Evolutionary conservation across 2,888 invertebrate genomes (phyloP).

Genomic region (Lamproptera curius): DNA sequence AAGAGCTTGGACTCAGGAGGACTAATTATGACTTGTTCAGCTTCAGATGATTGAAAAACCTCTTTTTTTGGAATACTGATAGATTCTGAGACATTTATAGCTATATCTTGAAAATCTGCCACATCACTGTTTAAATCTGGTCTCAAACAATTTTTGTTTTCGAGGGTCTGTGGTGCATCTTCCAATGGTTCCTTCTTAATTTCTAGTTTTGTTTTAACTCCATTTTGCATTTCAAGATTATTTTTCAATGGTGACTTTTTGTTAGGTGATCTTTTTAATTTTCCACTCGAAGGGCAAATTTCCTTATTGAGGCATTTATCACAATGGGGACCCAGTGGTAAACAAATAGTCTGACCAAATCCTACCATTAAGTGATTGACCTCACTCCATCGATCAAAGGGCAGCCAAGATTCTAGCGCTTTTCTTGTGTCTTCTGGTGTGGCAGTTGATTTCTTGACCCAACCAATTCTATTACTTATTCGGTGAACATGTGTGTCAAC

Average conservation of each 20-base stretch:
- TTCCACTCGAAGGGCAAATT: slow-evolving; percentile 86
- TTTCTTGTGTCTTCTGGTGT: slow-evolving; percentile 94
- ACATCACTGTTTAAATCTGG: background rate
- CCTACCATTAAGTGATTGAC: slow-evolving; percentile 96
- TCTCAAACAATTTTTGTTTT: background rate
- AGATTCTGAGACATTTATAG: too few relatives aligned
- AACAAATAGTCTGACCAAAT: slow-evolving; percentile 97
- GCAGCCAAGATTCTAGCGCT: slow-evolving; percentile 92
- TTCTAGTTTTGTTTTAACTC: slow-evolving; percentile 14
- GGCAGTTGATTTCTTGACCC: slow-evolving; percentile 85
- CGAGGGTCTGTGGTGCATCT: background rate
- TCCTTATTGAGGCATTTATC: slow-evolving; percentile 87
- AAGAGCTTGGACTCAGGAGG: slow-evolving; percentile 18
- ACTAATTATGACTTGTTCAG: background rate
- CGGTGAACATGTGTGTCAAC: slow-evolving; percentile 99
- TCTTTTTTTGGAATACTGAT: too few relatives aligned
- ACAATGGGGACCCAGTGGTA: slow-evolving; percentile 90
- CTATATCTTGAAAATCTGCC: too few relatives aligned
- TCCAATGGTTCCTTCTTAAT: slow-evolving; percentile 7
- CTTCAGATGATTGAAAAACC: background rate
- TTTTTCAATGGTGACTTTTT: slow-evolving; percentile 47
- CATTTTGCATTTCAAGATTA: slow-evolving; percentile 31
- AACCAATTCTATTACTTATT: slow-evolving; percentile 92
- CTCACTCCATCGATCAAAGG: slow-evolving; percentile 89
- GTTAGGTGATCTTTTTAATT: slow-evolving; percentile 51